Base-by-base conservation (phyloP, 1,140 invertebrate genomes). In the Pachypeltis micranthus region DNA sequence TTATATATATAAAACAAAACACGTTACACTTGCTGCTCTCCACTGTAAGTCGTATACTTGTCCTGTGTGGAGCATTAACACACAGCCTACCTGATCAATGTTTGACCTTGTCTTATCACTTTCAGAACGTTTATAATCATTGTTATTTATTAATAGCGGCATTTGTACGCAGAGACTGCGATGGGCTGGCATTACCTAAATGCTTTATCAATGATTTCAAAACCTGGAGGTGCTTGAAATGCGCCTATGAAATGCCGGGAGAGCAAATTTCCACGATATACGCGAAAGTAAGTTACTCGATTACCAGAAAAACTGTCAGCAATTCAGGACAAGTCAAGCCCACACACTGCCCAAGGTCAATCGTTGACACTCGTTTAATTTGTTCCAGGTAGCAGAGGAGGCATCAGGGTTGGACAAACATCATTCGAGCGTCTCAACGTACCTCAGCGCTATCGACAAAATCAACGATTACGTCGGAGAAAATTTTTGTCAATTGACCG, bases 321-420 rank as follows among this genome's bases (percentile, higher is more conserved):
- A n/a, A n/a, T n/a, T n/a, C n/a, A n/a, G n/a, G n/a, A n/a, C n/a
- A n/a, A n/a, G n/a, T n/a, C n/a, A n/a, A n/a, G n/a, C n/a, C n/a
- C n/a, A n/a, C n/a, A n/a, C n/a, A n/a, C n/a, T n/a, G n/a, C n/a
- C n/a, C n/a, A n/a, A n/a, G n/a, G n/a, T n/a, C n/a, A n/a, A n/a
- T n/a, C n/a, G n/a, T n/a, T n/a, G n/a, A n/a, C n/a, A n/a, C n/a
- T n/a, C n/a, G n/a, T n/a, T n/a, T n/a, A n/a, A n/a, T n/a, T n/a
- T n/a, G n/a, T n/a, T n/a, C n/a, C 7, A 59, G 27, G 29, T 86
- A 3, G 83, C 83, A 1, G 76, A 75, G 65, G 81, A 85, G 59
- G 70, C 88, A 1, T 75, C 79, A 24, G 75, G 73, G 1, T 83
- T 87, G 78, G 78, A 80, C 14, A 87, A 86, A 69, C n/a, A n/a